A percentile compares a stretch with the other conserved stretches of the same genome.
Conservation (phyloP, 2,797 vertebrate species). For the Bradypus variegatus region DNA sequence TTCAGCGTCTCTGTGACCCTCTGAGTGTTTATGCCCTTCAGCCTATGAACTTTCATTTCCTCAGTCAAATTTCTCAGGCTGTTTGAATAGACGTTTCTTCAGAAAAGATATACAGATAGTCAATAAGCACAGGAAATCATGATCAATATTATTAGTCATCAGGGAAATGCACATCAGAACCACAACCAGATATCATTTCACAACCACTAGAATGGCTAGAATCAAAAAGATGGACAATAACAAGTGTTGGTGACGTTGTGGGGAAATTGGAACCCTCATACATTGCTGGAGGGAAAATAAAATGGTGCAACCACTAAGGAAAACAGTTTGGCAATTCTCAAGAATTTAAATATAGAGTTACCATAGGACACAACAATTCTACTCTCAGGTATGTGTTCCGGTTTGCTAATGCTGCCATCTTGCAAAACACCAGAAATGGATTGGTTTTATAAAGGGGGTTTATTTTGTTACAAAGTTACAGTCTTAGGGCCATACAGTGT, state of each 20-base stretch:
- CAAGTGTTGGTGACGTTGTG: neutral
- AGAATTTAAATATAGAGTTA: neutral
- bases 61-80: neutral
- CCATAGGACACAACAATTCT: neutral
- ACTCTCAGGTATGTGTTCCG: neutral
- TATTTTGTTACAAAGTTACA: too few relatives aligned
- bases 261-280: neutral
- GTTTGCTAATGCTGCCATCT: too few relatives aligned
- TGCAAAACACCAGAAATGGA: too few relatives aligned
- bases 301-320: neutral
- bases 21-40: neutral
- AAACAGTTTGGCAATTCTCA: neutral
- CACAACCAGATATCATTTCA: neutral
- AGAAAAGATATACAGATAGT: neutral
- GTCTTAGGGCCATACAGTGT: too few relatives aligned
- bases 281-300: neutral
- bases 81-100: neutral
- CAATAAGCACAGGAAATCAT: neutral
- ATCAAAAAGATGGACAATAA: neutral
- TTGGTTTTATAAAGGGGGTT: too few relatives aligned
- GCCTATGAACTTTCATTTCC: neutral
- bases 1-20: neutral
- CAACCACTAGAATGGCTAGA: neutral
- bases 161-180: slow-evolving; percentile 23
- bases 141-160: neutral